These are phyloP conservation scores for Gadopsis bispinosus DNA, from an alignment of 2,797 vertebrate species.

Conservation along the genomic window DNA sequence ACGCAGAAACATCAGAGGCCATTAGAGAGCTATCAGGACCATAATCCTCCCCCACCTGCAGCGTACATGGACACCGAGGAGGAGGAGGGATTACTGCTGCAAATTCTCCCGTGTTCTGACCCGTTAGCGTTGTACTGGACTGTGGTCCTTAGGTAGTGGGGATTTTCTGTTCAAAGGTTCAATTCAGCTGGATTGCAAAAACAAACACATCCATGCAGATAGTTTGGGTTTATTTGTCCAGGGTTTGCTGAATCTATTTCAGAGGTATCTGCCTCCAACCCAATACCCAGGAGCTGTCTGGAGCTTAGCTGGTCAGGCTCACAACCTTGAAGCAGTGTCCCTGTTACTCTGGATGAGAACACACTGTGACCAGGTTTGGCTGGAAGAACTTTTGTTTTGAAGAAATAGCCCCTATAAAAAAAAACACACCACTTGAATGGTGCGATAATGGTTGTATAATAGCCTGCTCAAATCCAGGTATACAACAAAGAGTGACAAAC, in stretches of 20 bases:
- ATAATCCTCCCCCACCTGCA: constrained; percentile 55
- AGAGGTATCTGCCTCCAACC: neutral
- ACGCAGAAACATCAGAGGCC: constrained; percentile 18
- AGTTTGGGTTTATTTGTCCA: neutral
- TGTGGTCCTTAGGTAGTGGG: neutral
- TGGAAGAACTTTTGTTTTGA: neutral
- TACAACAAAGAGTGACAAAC: neutral
- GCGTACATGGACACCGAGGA: constrained; percentile 11
- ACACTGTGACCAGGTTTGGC: neutral
- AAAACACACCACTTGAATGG: neutral
- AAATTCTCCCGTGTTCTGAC: neutral
- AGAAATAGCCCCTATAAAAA: no score
- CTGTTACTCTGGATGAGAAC: neutral
- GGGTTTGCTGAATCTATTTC: neutral
- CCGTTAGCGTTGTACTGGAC: neutral
- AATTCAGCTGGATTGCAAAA: neutral
- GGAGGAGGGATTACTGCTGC: constrained; percentile 25
- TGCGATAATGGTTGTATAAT: neutral
- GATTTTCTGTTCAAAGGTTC: neutral
- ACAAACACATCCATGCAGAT: neutral
- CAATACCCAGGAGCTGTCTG: no score
- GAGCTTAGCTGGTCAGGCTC: neutral
- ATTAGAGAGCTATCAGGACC: constrained; percentile 25
- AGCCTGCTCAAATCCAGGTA: neutral
- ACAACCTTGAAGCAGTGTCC: neutral